These are phyloP conservation scores for Heteropelma amictum DNA, from an alignment of 2,888 invertebrate species.

Conservation along the genomic window DNA sequence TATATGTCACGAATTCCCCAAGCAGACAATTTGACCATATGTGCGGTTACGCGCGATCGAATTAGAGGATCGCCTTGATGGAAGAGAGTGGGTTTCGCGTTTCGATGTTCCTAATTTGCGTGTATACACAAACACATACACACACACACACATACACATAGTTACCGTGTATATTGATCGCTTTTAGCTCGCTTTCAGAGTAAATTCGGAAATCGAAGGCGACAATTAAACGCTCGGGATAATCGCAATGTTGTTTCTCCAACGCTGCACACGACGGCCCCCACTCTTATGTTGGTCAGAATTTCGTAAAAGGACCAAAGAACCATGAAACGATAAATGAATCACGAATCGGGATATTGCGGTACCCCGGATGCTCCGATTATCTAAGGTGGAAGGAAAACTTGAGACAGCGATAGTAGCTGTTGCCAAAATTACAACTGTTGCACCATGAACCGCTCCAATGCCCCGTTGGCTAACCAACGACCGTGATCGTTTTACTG, in stretches of 20 bases:
- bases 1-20: conserved; percentile 14
- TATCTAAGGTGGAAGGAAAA: neutral
- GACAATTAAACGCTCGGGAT: conserved; percentile 35
- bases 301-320: conserved; percentile 1
- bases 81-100: neutral
- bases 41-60: conserved; percentile 43
- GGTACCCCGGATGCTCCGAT: neutral
- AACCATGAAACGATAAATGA: conserved; percentile 46
- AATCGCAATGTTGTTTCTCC: conserved; percentile 10
- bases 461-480: conserved; percentile 22
- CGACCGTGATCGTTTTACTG: conserved; percentile 29
- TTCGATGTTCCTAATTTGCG: conserved; percentile 11
- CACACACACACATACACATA: too few species aligned
- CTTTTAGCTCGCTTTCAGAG: conserved; percentile 19
- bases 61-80: conserved; percentile 49
- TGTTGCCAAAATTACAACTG: conserved; percentile 55
- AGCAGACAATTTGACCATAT: conserved; percentile 38
- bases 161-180: neutral
- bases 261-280: neutral
- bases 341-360: conserved; percentile 25
- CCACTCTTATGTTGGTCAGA: neutral
- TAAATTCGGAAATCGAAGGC: conserved; percentile 42
- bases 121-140: neutral
- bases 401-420: conserved; percentile 11
- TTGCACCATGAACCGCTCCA: conserved; percentile 32